Percentiles rank a stretch among this genome's conserved stretches.
These are phyloP conservation scores for Chloroclystis v-ata DNA, from an alignment of 2,888 invertebrate genomes.

Conservation along the genomic window DNA sequence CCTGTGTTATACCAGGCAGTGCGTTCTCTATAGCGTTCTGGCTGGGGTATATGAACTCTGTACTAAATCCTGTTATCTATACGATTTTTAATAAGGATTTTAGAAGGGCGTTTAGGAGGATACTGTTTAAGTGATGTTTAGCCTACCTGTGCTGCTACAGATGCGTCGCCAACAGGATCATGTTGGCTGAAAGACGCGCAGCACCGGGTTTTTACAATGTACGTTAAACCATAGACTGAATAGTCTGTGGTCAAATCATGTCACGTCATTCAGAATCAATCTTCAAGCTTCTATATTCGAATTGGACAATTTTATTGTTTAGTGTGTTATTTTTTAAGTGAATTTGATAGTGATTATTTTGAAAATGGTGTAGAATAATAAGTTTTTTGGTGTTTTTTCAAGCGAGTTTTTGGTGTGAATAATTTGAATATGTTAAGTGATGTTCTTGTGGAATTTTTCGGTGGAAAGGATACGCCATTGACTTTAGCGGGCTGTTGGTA, in stretches of 20 bases:
- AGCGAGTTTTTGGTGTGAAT: too few relatives aligned
- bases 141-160: constrained; percentile 90
- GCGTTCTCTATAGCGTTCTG: constrained; percentile 96
- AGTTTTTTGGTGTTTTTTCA: too few relatives aligned
- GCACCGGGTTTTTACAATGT: constrained; percentile 80
- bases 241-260: constrained; percentile 5
- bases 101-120: constrained; percentile 94
- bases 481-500: too few relatives aligned
- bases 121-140: constrained; percentile 96
- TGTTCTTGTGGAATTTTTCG: too few relatives aligned
- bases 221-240: constrained; percentile 42
- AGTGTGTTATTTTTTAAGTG: constrained; percentile 14
- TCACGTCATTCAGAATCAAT: constrained; percentile 13
- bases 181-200: constrained; percentile 80
- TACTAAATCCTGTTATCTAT: constrained; percentile 96
- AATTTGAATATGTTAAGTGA: too few relatives aligned
- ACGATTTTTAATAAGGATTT: constrained; percentile 99
- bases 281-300: constrained; percentile 8
- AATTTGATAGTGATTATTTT: constrained; percentile 12
- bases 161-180: constrained; percentile 81
- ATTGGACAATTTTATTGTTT: constrained; percentile 3
- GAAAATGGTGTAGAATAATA: constrained; percentile 5
- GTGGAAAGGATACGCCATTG: too few relatives aligned
- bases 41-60: constrained; percentile 98
- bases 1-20: constrained; percentile 86